Percentiles rank a stretch among this genome's conserved stretches.
Evolutionary conservation across 1,140 invertebrate species (phyloP).

Genomic region (Copidosoma floridanum): DNA sequence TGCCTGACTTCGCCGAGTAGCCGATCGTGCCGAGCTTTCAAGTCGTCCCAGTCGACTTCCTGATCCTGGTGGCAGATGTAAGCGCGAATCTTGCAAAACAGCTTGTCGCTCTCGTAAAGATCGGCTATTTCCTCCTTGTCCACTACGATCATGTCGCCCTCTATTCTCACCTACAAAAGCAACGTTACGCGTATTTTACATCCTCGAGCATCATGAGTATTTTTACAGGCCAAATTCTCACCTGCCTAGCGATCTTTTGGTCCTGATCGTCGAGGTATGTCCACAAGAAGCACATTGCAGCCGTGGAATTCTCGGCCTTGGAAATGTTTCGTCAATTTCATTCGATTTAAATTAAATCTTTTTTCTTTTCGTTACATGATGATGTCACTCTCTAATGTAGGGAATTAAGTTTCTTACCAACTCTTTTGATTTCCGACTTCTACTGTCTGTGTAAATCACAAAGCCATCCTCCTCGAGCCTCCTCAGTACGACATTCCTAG

Average conservation of each 20-base stretch:
- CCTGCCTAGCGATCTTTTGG: constrained; percentile 47
- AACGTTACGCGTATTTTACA: too few relatives aligned
- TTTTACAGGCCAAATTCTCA: too few relatives aligned
- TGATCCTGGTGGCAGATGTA: constrained; percentile 52
- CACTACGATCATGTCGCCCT: constrained; percentile 45
- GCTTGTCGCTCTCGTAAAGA: constrained; percentile 49
- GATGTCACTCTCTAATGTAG: too few relatives aligned
- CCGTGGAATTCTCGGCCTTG: constrained; percentile 51
- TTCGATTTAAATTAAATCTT: neutral
- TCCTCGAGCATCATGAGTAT: too few relatives aligned
- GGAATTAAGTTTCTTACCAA: constrained; percentile 52
- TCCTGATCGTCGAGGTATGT: constrained; percentile 44
- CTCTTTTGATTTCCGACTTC: constrained; percentile 54
- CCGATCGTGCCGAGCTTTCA: constrained; percentile 50
- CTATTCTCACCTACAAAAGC: constrained; percentile 53
- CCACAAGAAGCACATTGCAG: constrained; percentile 58
- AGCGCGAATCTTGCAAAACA: constrained; percentile 52
- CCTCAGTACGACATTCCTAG: constrained; percentile 53
- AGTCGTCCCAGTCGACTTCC: constrained; percentile 48
- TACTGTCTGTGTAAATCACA: constrained; percentile 54
- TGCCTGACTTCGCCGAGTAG: constrained; percentile 35
- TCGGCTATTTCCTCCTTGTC: constrained; percentile 34
- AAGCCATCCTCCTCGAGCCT: constrained; percentile 56
- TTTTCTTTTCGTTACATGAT: neutral
- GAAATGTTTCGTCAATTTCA: neutral